Evolutionary conservation across 1,140 invertebrate species (phyloP), one percentile per base, ranked within the genome.

Genomic region (Odontomachus brunneus): DNA sequence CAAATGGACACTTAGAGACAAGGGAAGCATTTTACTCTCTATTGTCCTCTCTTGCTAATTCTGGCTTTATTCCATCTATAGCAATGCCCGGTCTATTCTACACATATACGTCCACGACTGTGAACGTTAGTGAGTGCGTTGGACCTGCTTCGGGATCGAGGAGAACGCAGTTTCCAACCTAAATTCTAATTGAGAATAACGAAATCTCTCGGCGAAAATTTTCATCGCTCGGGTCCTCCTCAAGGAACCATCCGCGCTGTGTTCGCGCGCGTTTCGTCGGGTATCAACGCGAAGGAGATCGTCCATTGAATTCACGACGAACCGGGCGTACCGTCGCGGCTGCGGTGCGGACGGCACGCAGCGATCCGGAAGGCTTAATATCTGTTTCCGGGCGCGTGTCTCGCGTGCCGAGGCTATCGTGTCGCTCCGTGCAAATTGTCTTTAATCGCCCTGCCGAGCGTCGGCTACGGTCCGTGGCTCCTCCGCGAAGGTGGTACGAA

Each of bases 401-500:
- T 78, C 22, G 75, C 75, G 75, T 78, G 75, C 63, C 63, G 49
- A 55, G 63, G 57, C 75, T 67, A 73, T 81, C 67, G 38, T 38
- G 38, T 60, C 38, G 69, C 55, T 57, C 33, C 67, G 76, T 49
- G 53, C 57, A 81, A 72, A 73, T 81, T 73, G 69, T 81, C 57
- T 57, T 75, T 85, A 86, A 82, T 85, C 65, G 76, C 73, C 26
- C 76, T 44, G 17, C 49, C 53, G 67, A 66, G 3, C 82, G 29
- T 72, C 49, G 53, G 81, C 49, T 74, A 87, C 81, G 84, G 86
- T 89, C 38, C 38, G 38, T 44, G 86, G 88, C 83, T 83, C 67
- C 38, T 48, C 85, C 69, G 66, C 49, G 84, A 88, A 89, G 87
- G 86, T 89, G 89, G 75, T 75, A 84, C 85, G 72, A 55, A 76